Percentiles rank a stretch among this genome's conserved stretches.
Conservation (phyloP, 2,797 vertebrate species). For the Pseudotriccus pelzelni region DNA sequence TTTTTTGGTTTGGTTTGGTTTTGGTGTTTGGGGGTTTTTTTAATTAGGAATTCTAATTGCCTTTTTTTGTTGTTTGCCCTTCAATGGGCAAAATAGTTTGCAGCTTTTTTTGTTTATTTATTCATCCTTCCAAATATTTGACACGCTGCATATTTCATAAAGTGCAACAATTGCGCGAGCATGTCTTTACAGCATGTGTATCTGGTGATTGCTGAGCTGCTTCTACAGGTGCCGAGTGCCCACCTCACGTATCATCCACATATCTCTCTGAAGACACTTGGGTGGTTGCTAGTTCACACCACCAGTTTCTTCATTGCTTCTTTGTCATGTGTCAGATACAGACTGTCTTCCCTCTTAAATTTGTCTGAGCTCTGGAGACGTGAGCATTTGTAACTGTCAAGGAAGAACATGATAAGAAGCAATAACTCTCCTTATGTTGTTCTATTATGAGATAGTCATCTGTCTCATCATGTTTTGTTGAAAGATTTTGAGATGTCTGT, state of each 20-base stretch:
- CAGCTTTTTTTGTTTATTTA: neutral
- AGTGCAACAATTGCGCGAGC: neutral
- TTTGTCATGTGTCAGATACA: neutral
- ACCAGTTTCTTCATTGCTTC: neutral
- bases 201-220: neutral
- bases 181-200: neutral
- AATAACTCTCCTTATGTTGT: neutral
- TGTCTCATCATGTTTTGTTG: neutral
- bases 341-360: neutral
- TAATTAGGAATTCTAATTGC: neutral
- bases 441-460: neutral
- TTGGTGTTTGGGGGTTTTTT: neutral
- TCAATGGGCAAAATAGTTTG: neutral
- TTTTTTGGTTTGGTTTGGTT: neutral
- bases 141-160: neutral
- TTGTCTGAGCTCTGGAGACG: neutral
- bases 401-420: neutral
- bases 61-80: neutral
- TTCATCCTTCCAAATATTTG: neutral
- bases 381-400: neutral
- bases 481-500: neutral
- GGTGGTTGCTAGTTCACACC: neutral
- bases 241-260: neutral
- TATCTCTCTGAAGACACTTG: neutral
- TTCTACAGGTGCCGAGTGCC: neutral